These are phyloP conservation scores for Lamellibrachia satsuma DNA, from an alignment of 2,888 invertebrate genomes.

Conservation along the genomic window DNA sequence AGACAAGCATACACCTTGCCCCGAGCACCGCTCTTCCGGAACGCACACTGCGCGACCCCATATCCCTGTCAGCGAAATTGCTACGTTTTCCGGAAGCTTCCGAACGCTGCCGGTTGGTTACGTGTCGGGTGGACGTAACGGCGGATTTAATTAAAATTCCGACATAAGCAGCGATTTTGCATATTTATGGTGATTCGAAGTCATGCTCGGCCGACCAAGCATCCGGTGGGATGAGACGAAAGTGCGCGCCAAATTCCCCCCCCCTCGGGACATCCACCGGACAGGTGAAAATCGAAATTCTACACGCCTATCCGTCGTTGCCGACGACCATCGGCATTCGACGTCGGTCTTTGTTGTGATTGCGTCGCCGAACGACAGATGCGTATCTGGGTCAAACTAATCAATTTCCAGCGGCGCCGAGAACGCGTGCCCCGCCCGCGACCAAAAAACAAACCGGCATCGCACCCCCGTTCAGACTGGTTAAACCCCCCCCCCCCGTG, in stretches of 20 bases:
- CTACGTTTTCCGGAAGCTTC: not conserved
- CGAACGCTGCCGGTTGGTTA: not conserved
- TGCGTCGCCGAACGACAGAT: not conserved
- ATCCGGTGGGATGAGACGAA: not conserved
- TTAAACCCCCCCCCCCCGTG: not conserved
- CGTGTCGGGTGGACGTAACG: not conserved
- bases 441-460: not conserved
- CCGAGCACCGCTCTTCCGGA: conserved; percentile 1
- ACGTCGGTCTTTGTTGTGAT: not conserved
- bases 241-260: not conserved
- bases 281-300: not conserved
- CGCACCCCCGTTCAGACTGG: not conserved
- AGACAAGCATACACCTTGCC: not conserved
- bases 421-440: not conserved
- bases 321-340: not conserved
- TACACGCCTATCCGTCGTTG: not conserved
- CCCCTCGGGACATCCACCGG: not conserved
- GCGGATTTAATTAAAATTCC: not conserved
- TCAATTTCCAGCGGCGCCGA: not conserved
- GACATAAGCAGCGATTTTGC: not conserved
- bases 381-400: not conserved
- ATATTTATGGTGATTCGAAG: conserved; percentile 9
- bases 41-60: not conserved
- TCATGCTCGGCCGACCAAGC: not conserved
- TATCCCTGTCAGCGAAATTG: not conserved